Conservation (phyloP, 2,888 invertebrate genomes). For the Palloptera scutellata region DNA sequence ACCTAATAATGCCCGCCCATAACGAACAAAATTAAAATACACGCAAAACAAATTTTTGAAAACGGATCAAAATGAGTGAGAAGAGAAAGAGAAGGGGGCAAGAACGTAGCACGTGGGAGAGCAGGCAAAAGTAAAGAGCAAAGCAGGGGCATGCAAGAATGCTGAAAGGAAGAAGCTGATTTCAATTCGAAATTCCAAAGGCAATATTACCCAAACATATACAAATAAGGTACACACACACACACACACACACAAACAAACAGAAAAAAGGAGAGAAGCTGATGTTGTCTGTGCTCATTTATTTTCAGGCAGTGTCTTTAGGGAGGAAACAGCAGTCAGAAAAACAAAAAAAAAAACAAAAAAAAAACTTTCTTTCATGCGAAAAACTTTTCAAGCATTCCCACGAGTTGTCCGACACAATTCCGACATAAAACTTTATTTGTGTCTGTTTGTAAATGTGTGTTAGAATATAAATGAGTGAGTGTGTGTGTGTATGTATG, state of each 20-base stretch:
- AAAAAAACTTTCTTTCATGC: background rate
- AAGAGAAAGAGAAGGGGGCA: too few relatives aligned
- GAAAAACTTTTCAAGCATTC: background rate
- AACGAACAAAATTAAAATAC: too few relatives aligned
- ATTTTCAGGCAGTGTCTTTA: background rate
- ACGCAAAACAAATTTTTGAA: too few relatives aligned
- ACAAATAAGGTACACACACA: background rate
- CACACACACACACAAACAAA: background rate
- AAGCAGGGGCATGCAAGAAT: too few relatives aligned
- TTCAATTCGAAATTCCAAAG: slow-evolving; percentile 1
- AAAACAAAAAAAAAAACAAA: background rate
- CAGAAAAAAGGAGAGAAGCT: background rate
- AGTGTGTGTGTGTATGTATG: background rate
- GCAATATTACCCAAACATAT: background rate
- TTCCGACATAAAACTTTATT: background rate
- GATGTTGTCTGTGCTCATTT: background rate
- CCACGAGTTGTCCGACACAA: background rate
- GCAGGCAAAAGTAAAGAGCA: too few relatives aligned
- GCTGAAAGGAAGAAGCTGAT: background rate
- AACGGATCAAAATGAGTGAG: too few relatives aligned
- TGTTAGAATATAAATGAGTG: background rate
- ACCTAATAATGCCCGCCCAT: background rate
- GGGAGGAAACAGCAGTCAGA: too few relatives aligned
- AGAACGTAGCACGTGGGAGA: too few relatives aligned
- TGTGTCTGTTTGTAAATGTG: background rate